Base-by-base conservation (phyloP, 2,888 invertebrate species). In the Dicranocentrus wangi region DNA sequence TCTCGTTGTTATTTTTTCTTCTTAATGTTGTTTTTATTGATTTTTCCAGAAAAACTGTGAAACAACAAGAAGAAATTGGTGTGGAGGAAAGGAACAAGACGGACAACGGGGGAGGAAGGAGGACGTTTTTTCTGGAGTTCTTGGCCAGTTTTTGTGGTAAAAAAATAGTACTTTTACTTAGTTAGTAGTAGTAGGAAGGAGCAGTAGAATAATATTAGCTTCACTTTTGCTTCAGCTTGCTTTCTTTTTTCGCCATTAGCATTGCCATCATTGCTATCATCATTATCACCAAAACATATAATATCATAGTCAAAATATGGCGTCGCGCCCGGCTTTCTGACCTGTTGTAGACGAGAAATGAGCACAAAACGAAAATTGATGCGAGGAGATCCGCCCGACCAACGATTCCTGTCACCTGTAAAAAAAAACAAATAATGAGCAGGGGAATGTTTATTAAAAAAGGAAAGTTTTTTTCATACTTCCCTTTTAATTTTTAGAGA, bases 301-400 rank as follows among this genome's bases (percentile, higher is more conserved):
- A 47, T 47, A 39, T 8, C 13, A n/a, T n/a, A n/a, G n/a, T n/a
- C n/a, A n/a, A n/a, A n/a, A n/a, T n/a, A n/a, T n/a, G n/a, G n/a
- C n/a, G n/a, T n/a, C n/a, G n/a, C n/a, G n/a, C n/a, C n/a, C n/a
- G n/a, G n/a, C n/a, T 32, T 71, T 72, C 65, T 92, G 90, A 94
- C 94, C 93, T 93, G 88, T 94, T 93, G 89, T 95, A 95, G 60
- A 93, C 91, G 43, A 95, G 91, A 83, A 95, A 91, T 0, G 95
- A 94, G 81, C 94, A 90, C 7, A 95, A 91, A 89, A 95, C 95
- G 90, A 95, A 94, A 61, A 94, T 91, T 87, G 94, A 94, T 5
- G 95, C 94, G 76, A 96, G 89, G 1, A 96, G 93, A 88, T 96
- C 96, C 3, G 96, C 96, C 87, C 96, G 90, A 0, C 96, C 96